A percentile compares a stretch with the other conserved stretches of the same genome.
phyloP scores from a whole-genome alignment of 2,888 invertebrate genomes.

The Drosophila koepferae region DNA sequence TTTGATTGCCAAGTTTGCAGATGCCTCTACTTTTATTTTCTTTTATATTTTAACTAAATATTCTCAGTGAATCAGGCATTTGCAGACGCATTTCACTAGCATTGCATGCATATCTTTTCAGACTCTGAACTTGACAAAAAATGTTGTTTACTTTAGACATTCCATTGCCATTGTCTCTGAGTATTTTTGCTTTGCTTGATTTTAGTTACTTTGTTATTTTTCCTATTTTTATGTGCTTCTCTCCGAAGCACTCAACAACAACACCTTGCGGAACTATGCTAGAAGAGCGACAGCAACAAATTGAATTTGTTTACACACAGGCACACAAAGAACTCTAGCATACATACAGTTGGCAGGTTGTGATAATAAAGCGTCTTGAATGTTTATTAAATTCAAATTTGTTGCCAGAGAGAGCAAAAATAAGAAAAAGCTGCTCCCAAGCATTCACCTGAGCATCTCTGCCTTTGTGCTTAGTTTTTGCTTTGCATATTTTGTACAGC shows the following conservation, averaged over 20 bases:
- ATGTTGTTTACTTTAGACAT: neutral
- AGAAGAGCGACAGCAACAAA: slow-evolving; percentile 63
- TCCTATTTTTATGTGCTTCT: neutral
- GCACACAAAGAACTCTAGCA: slow-evolving; percentile 35
- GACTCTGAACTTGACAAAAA: neutral
- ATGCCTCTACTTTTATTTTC: too few relatives aligned
- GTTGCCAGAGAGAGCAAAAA: neutral
- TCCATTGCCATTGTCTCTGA: neutral
- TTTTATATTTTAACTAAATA: neutral
- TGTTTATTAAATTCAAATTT: slow-evolving; percentile 38
- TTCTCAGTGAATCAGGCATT: neutral
- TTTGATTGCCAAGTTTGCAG: too few relatives aligned
- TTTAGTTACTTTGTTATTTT: slow-evolving; percentile 3
- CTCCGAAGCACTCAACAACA: slow-evolving; percentile 33
- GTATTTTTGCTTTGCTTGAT: neutral
- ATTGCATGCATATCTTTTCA: neutral
- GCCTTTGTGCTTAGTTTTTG: slow-evolving; percentile 16
- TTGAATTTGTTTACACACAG: slow-evolving; percentile 63
- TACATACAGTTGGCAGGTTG: slow-evolving; percentile 35
- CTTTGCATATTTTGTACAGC: slow-evolving; percentile 30
- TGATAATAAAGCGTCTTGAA: slow-evolving; percentile 17
- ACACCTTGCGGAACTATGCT: slow-evolving; percentile 17
- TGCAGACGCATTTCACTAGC: neutral
- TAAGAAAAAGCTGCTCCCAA: neutral
- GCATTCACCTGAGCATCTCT: neutral